A percentile compares a stretch with the other conserved stretches of the same genome.
Evolutionary conservation across 2,797 vertebrate genomes (phyloP).

Genomic region (Somateria mollissima): DNA sequence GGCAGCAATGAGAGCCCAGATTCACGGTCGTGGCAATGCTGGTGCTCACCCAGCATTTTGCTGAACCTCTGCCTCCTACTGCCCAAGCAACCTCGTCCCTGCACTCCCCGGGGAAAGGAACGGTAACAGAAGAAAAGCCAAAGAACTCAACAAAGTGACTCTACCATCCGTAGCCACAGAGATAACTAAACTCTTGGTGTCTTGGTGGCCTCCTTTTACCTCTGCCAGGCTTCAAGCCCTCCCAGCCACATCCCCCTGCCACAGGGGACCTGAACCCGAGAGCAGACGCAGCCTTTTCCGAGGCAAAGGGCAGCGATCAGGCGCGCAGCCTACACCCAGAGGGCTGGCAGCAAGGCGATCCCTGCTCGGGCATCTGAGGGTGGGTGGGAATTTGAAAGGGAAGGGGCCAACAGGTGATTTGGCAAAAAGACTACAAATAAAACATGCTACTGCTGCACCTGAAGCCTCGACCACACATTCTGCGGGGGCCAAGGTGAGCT

Average conservation of each 20-base stretch:
- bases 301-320: neutral
- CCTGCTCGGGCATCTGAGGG: neutral
- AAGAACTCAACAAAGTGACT: accelerated
- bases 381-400: neutral
- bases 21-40: neutral
- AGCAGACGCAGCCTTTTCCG: neutral
- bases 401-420: neutral
- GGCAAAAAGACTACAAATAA: neutral
- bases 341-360: neutral
- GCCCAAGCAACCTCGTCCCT: neutral
- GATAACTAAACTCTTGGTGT: accelerated
- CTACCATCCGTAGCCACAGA: accelerated
- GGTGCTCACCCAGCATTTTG: accelerated
- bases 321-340: neutral
- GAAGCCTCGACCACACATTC: neutral
- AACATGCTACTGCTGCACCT: neutral
- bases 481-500: no score
- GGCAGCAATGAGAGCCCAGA: neutral
- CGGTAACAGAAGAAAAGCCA: accelerated
- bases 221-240: neutral
- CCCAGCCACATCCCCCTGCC: neutral
- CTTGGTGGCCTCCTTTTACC: accelerated
- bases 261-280: neutral
- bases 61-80: neutral
- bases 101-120: accelerated